phyloP scores from a whole-genome alignment of 1,140 invertebrate species.

The Pomacea maculata region DNA sequence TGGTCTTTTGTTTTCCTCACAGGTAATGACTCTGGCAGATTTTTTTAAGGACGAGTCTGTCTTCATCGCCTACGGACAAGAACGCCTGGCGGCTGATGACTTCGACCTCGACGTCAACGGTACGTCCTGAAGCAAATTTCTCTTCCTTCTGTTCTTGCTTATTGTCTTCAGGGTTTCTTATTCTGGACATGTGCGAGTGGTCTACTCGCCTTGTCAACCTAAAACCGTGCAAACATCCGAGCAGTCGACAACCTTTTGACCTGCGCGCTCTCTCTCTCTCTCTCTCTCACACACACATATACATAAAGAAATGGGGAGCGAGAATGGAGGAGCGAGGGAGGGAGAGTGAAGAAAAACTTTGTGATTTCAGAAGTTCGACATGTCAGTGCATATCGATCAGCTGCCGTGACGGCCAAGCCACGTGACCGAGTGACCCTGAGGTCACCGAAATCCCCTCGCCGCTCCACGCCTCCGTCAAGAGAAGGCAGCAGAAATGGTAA shows the following conservation, averaged over 20 bases:
- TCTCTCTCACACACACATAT: no score
- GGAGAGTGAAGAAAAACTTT: no score
- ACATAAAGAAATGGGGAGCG: no score
- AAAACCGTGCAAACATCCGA: no score
- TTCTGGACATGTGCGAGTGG: no score
- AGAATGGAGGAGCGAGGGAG: no score
- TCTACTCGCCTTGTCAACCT: no score
- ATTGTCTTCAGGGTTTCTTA: no score
- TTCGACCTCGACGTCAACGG: conserved; percentile 92
- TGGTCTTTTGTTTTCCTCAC: not conserved
- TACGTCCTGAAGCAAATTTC: conserved; percentile 36
- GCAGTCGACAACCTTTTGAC: no score
- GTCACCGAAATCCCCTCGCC: conserved; percentile 44
- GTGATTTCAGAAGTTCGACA: conserved; percentile 26
- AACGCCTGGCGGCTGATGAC: conserved; percentile 84
- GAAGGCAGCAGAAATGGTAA: conserved; percentile 40
- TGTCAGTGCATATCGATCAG: conserved; percentile 24
- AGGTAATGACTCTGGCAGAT: conserved; percentile 79
- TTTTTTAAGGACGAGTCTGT: conserved; percentile 86
- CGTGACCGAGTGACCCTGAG: conserved; percentile 30
- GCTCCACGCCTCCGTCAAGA: conserved; percentile 35
- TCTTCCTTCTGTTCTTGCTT: no score
- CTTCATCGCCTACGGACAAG: conserved; percentile 92
- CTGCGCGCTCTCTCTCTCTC: no score
- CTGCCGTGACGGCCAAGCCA: conserved; percentile 8